phyloP scores from a whole-genome alignment of 2,113 vertebrate species.

The Felis catus region F.catus_Fca126_mat1.0 CM031412.1:109096001-109096500 shows the following conservation, averaged over 20 bases:
- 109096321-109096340: not conserved
- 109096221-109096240: conserved; percentile 13
- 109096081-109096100: not conserved
- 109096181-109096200: conserved; percentile 8
- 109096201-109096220: not conserved
- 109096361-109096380: not conserved
- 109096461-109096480: not conserved
- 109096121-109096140: not conserved
- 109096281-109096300: not conserved
- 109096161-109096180: not conserved
- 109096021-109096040: not conserved
- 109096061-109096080: not conserved
- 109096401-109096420: not conserved
- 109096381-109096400: not conserved
- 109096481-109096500: not conserved
- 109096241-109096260: not conserved
- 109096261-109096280: not conserved
- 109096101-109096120: not conserved
- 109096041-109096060: not conserved
- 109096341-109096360: not conserved
- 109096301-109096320: not conserved
- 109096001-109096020: not conserved
- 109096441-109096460: not conserved
- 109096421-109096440: not conserved
- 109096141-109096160: not conserved